Conservation (phyloP, 92 coral and sea anemone genomes). For the Ricordea florida region DNA sequence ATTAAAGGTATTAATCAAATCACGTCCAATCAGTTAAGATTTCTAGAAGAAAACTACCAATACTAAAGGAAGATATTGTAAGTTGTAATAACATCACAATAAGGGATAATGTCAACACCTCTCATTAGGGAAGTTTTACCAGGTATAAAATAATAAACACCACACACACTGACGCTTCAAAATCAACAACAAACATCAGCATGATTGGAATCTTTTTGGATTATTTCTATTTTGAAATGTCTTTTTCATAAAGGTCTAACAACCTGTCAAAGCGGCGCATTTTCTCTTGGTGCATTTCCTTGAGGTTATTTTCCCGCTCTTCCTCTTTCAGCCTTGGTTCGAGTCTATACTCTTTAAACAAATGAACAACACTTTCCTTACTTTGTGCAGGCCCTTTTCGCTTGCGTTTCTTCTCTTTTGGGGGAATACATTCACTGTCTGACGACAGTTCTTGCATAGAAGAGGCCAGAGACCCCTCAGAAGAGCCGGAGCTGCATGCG, state of each 20-base stretch:
- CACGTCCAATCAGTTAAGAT: not conserved
- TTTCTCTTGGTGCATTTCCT: conserved; percentile 52
- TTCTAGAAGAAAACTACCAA: not conserved
- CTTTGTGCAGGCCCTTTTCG: not conserved
- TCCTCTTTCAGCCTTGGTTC: conserved; percentile 43
- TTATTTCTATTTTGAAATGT: too few relatives aligned
- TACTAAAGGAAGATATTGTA: not conserved
- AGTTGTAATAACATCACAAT: not conserved
- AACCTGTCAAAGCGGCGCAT: conserved; percentile 52
- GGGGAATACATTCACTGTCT: too few relatives aligned
- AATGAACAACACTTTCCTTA: conserved; percentile 34
- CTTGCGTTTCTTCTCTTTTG: too few relatives aligned
- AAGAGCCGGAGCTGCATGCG: too few relatives aligned
- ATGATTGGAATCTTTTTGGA: too few relatives aligned
- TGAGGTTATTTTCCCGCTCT: conserved; percentile 12
- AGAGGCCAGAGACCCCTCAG: too few relatives aligned
- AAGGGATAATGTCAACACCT: not conserved
- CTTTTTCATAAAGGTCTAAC: conserved; percentile 45
- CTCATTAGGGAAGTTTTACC: conserved; percentile 1
- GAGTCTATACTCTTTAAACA: conserved; percentile 28
- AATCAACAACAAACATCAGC: not conserved
- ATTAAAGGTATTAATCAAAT: too few relatives aligned
- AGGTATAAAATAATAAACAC: too few relatives aligned
- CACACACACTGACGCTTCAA: conserved; percentile 1
- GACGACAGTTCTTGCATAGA: too few relatives aligned